phyloP scores from a whole-genome alignment of 2,797 vertebrate species.

The Pteronotus mesoamericanus region DNA sequence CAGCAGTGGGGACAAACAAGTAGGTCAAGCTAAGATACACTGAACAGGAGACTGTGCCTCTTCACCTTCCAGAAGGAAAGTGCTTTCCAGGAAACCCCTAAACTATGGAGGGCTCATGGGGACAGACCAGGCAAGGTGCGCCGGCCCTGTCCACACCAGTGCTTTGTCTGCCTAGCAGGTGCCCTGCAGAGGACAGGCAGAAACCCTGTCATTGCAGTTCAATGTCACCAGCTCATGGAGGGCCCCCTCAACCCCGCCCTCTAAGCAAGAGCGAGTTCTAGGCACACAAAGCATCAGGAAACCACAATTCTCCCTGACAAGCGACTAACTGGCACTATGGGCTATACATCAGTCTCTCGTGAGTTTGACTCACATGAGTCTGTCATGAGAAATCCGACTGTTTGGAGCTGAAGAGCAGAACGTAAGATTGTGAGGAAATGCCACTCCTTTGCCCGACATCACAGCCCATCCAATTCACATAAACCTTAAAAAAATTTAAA shows the following conservation, averaged over 20 bases:
- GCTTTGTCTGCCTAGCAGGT: not conserved
- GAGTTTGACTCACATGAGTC: not conserved
- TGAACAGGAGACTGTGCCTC: not conserved
- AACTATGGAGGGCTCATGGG: not conserved
- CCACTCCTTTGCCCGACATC: no score
- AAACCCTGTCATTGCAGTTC: not conserved
- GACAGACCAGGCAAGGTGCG: not conserved
- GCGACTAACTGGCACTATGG: not conserved
- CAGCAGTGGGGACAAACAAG: not conserved
- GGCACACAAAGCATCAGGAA: no score
- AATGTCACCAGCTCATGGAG: fast-evolving
- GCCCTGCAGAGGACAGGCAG: fast-evolving
- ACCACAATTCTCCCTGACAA: not conserved
- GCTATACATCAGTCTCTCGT: not conserved
- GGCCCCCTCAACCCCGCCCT: not conserved
- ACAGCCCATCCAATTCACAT: not conserved
- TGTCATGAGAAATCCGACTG: not conserved
- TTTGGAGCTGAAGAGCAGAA: not conserved
- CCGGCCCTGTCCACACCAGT: not conserved
- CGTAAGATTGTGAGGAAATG: not conserved
- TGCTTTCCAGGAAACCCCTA: not conserved
- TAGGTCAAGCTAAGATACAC: fast-evolving
- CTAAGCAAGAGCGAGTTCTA: not conserved
- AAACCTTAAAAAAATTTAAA: not conserved
- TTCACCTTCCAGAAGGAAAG: not conserved